A percentile compares a stretch with the other conserved stretches of the same genome.
Evolutionary conservation across 2,888 invertebrate species (phyloP).

Genomic region (Microctonus brassicae): DNA sequence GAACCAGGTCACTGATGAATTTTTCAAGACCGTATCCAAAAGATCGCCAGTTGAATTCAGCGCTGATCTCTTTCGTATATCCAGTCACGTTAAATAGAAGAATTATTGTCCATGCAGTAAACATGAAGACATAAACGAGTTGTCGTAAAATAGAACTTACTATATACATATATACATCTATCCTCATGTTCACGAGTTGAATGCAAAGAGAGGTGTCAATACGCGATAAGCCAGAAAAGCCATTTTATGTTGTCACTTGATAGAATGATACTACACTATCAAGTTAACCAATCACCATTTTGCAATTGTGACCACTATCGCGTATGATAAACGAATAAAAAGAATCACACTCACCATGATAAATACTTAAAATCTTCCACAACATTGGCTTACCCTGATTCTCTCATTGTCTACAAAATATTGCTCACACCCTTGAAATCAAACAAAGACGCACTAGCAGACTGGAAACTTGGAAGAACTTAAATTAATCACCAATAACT

Average conservation of each 20-base stretch:
- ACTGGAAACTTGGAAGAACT: constrained; percentile 55
- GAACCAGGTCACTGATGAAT: constrained; percentile 23
- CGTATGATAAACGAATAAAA: neutral
- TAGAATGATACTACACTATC: neutral
- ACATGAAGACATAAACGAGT: constrained; percentile 25
- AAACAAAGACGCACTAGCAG: constrained; percentile 4
- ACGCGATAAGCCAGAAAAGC: neutral
- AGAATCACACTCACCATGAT: neutral
- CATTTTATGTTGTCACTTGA: neutral
- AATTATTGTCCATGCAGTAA: constrained; percentile 32
- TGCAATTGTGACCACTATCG: neutral
- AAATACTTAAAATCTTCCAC: neutral
- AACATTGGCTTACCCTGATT: neutral
- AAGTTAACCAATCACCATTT: neutral
- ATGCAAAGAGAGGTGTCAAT: constrained; percentile 10
- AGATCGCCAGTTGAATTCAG: constrained; percentile 14
- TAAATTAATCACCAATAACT: constrained; percentile 63
- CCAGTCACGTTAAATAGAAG: constrained; percentile 20
- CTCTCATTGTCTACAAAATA: constrained; percentile 22
- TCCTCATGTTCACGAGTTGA: neutral
- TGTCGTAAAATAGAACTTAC: constrained; percentile 22
- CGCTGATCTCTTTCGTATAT: neutral
- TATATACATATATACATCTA: neutral
- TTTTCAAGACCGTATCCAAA: constrained; percentile 21
- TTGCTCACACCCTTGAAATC: neutral